Evolutionary conservation across 1,140 invertebrate genomes (phyloP).

Genomic region (Penaeus chinensis): DNA sequence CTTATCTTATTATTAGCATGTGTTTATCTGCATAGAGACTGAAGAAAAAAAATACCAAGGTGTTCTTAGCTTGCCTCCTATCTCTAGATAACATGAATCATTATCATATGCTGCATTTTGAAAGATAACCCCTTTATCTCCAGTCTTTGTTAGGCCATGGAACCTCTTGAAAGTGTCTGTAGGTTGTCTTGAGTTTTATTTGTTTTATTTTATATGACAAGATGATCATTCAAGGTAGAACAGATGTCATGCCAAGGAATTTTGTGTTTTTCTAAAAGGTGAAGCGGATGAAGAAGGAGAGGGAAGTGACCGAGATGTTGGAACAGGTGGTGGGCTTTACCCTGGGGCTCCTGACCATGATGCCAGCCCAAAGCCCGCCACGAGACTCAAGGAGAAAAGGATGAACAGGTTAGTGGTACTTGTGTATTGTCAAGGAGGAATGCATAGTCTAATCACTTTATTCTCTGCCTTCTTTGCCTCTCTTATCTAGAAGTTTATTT

Average conservation of each 20-base stretch:
- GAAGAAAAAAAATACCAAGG: too few relatives aligned
- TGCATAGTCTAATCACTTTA: background rate
- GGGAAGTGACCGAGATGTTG: conserved; percentile 57
- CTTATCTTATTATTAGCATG: background rate
- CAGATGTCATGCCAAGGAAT: too few relatives aligned
- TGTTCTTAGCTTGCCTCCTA: too few relatives aligned
- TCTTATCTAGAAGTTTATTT: too few relatives aligned
- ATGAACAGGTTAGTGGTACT: conserved; percentile 39
- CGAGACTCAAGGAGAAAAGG: conserved; percentile 62
- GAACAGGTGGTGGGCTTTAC: conserved; percentile 51
- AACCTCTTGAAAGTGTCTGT: conserved; percentile 36
- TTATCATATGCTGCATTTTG: too few relatives aligned
- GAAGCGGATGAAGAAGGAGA: conserved; percentile 66
- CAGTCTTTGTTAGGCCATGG: conserved; percentile 9
- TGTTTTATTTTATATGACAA: conserved; percentile 38
- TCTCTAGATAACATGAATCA: too few relatives aligned
- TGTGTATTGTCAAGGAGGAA: background rate
- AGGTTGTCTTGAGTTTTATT: conserved; percentile 15
- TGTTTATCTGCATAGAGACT: too few relatives aligned
- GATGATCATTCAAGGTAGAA: background rate
- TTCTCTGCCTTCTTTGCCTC: too few relatives aligned
- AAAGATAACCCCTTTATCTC: too few relatives aligned
- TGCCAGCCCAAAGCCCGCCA: conserved; percentile 70
- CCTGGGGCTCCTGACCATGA: conserved; percentile 69
- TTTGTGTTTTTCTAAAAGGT: conserved; percentile 60